Conservation (phyloP, 2,888 invertebrate species). For the Slavum lentiscoides region DNA sequence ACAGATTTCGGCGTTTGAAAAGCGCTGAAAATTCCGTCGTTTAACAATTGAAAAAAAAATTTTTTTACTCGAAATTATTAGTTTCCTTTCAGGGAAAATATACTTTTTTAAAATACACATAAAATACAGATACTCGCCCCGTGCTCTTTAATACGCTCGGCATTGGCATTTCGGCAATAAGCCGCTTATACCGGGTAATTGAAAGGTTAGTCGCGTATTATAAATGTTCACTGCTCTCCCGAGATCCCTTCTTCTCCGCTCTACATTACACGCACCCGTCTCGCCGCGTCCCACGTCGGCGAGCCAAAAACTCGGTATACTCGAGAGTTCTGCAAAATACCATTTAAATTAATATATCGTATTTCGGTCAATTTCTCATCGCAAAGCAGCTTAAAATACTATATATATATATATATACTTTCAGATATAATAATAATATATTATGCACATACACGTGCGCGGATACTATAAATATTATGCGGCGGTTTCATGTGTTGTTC, state of each 20-base stretch:
- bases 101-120: slow-evolving; percentile 1
- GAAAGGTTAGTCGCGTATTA: slow-evolving; percentile 7
- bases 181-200: slow-evolving; percentile 37
- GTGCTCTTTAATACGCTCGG: background rate
- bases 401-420: background rate
- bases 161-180: slow-evolving; percentile 26
- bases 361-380: too few species aligned
- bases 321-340: too few species aligned
- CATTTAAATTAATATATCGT: too few species aligned
- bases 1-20: background rate
- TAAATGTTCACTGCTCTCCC: background rate
- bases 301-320: too few species aligned
- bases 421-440: background rate
- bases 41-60: background rate
- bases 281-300: too few species aligned
- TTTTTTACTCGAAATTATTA: background rate
- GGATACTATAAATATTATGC: background rate
- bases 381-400: too few species aligned
- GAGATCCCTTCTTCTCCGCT: background rate
- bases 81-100: background rate
- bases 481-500: too few species aligned
- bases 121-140: background rate
- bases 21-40: background rate
- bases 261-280: background rate
- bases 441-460: background rate